Percentiles rank a stretch among this genome's conserved stretches.
Conservation (phyloP, 2,113 vertebrate genomes). For the Pseudorectes ferrugineus region DNA sequence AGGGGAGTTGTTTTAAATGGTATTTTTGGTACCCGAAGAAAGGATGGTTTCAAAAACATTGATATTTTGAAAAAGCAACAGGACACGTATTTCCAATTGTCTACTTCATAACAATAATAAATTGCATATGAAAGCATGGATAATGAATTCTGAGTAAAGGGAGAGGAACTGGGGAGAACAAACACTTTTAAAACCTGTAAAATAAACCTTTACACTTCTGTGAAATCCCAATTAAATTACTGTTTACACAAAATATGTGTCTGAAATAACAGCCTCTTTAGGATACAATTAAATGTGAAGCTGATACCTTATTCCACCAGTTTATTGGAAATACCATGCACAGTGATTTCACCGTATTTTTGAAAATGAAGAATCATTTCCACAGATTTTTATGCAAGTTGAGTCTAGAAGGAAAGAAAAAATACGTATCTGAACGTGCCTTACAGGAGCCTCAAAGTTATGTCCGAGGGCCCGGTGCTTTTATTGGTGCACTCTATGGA, state of each 20-base stretch:
- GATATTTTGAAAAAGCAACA: not conserved
- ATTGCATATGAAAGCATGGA: not conserved
- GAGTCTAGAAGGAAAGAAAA: not conserved
- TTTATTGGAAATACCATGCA: not conserved
- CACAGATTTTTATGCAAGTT: not conserved
- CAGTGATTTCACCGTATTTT: not conserved
- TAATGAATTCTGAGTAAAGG: not conserved
- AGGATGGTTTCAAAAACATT: not conserved
- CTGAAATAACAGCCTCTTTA: not conserved
- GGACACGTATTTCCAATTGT: not conserved
- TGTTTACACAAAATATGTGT: not conserved
- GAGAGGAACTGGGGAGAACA: not conserved
- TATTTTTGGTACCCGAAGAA: not conserved
- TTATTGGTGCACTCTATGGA: not conserved
- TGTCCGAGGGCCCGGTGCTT: not conserved
- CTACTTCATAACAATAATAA: not conserved
- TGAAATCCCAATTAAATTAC: not conserved
- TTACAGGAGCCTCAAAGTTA: not conserved
- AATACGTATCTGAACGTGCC: accelerated
- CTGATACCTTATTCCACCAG: not conserved
- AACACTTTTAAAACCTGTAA: not conserved
- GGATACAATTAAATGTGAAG: not conserved
- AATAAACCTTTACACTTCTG: not conserved
- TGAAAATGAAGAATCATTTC: not conserved
- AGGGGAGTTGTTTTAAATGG: not conserved